phyloP scores from a whole-genome alignment of 2,113 vertebrate genomes.

The Caretta caretta region DNA sequence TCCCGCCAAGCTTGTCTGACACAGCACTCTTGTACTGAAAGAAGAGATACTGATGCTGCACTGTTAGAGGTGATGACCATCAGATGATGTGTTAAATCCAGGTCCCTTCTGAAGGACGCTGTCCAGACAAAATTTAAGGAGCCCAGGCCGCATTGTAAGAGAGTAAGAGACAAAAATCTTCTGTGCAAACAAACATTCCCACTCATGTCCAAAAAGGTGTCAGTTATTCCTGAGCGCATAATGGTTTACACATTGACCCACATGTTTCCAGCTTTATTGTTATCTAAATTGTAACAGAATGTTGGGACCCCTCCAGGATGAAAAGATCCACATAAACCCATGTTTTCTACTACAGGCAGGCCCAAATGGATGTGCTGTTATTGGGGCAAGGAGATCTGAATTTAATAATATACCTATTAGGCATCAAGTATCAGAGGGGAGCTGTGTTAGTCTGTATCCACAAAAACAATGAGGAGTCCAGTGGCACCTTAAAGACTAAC shows the following conservation, averaged over 20 bases:
- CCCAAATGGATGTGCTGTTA: too few relatives aligned
- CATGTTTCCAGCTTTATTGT: neutral
- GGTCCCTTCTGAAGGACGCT: neutral
- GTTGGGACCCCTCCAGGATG: neutral
- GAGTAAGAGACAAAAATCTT: neutral
- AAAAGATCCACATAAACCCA: neutral
- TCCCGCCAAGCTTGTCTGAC: neutral
- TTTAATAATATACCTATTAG: too few relatives aligned
- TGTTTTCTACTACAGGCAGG: too few relatives aligned
- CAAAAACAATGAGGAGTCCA: too few relatives aligned
- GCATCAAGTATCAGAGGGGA: too few relatives aligned
- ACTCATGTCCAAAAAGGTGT: too few relatives aligned
- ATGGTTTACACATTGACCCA: neutral
- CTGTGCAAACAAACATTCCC: too few relatives aligned
- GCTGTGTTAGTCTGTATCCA: too few relatives aligned
- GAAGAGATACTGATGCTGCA: neutral
- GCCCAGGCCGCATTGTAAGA: neutral
- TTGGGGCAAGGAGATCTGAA: too few relatives aligned
- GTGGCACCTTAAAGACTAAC: too few relatives aligned
- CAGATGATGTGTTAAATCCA: accelerated
- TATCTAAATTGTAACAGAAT: neutral
- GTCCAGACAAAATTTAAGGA: accelerated
- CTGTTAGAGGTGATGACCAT: neutral
- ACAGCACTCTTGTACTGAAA: neutral
- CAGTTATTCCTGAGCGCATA: too few relatives aligned